phyloP scores from a whole-genome alignment of 2,888 invertebrate species.

The Spatulosminthurus flaviceps region DNA sequence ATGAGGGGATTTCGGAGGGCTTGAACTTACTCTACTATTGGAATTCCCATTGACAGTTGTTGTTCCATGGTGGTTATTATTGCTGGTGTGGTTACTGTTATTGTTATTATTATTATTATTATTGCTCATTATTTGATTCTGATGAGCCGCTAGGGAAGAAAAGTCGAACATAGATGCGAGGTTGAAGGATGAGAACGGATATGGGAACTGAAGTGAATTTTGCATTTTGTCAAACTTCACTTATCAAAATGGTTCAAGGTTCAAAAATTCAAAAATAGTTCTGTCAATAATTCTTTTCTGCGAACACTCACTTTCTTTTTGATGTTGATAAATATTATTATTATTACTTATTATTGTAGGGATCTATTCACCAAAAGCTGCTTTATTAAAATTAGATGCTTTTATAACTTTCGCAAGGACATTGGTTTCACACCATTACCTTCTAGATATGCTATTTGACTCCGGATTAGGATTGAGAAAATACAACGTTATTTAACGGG shows the following conservation, averaged over 20 bases:
- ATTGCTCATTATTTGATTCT: conserved; percentile 37
- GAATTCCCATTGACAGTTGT: background rate
- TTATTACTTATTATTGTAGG: too few relatives aligned
- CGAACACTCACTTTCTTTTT: too few relatives aligned
- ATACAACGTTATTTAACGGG: background rate
- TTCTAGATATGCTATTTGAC: too few relatives aligned
- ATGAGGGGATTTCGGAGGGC: conserved; percentile 30
- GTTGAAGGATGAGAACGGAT: conserved; percentile 44
- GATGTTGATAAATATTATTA: too few relatives aligned
- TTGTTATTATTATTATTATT: conserved; percentile 29
- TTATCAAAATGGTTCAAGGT: background rate
- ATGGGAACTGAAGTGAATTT: conserved; percentile 49
- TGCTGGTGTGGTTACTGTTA: conserved; percentile 7
- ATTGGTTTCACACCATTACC: too few relatives aligned
- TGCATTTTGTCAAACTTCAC: conserved; percentile 44
- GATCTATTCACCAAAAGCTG: too few relatives aligned
- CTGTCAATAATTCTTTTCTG: too few relatives aligned
- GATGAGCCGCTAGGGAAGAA: conserved; percentile 38
- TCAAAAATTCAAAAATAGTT: background rate
- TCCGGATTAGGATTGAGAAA: too few relatives aligned
- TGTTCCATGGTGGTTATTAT: conserved; percentile 2
- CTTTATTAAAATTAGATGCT: too few relatives aligned
- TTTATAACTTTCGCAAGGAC: too few relatives aligned
- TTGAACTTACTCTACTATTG: background rate
- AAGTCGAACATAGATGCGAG: conserved; percentile 48